phyloP scores from a whole-genome alignment of 1,140 invertebrate species.

The Harlomillsia oculata region DNA sequence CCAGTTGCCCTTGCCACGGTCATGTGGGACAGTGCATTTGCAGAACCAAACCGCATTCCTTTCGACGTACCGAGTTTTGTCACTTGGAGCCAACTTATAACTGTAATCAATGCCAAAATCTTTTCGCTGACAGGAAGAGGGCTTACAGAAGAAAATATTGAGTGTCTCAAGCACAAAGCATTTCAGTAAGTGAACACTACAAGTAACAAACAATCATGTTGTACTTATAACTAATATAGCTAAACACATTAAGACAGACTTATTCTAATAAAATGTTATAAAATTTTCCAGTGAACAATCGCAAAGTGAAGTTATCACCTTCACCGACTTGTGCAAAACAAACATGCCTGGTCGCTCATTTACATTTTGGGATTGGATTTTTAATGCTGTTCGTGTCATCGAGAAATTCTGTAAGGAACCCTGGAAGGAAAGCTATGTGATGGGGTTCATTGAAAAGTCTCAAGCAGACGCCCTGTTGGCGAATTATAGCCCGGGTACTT shows the following conservation, averaged over 20 bases:
- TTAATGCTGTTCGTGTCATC: not conserved
- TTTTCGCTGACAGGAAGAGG: not conserved
- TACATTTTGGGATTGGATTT: constrained; percentile 15
- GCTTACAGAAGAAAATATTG: not conserved
- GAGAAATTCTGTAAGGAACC: not conserved
- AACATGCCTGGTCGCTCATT: not conserved
- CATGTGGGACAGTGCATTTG: constrained; percentile 3
- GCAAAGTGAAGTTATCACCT: not conserved
- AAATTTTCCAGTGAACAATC: not conserved
- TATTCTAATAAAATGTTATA: not conserved
- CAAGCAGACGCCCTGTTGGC: not conserved
- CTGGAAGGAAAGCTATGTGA: not conserved
- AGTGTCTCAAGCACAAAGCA: not conserved
- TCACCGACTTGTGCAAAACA: not conserved
- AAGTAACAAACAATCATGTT: not conserved
- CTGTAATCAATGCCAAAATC: not conserved
- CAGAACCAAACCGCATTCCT: not conserved
- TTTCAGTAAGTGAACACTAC: not conserved
- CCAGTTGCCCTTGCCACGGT: constrained; percentile 2
- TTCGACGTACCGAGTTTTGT: not conserved
- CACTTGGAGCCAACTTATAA: not conserved
- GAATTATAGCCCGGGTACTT: not conserved
- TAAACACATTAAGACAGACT: not conserved
- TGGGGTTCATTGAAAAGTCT: constrained; percentile 1
- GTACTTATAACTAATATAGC: not conserved